These are phyloP conservation scores for Cinara cedri DNA, from an alignment of 2,888 invertebrate genomes.

Conservation along the genomic window DNA sequence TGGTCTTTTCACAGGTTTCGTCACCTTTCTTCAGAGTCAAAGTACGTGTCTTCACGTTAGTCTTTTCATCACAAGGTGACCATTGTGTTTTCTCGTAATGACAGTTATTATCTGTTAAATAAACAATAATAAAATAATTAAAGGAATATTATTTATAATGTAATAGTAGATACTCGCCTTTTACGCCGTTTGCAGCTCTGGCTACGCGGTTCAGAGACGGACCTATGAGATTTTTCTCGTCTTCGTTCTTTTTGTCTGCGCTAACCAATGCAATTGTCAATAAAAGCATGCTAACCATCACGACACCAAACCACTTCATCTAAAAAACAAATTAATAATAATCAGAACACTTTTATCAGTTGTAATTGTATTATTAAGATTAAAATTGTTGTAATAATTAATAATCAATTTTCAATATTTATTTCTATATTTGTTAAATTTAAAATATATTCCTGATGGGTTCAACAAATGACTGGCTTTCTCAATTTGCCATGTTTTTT, in stretches of 20 bases:
- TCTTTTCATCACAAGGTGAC: conserved; percentile 86
- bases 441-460: too few relatives aligned
- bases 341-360: too few relatives aligned
- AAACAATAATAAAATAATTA: neutral
- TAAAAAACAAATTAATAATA: neutral
- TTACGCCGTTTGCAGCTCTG: conserved; percentile 33
- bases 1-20: conserved; percentile 81
- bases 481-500: too few relatives aligned
- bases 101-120: conserved; percentile 67
- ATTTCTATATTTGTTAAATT: too few relatives aligned
- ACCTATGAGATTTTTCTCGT: too few relatives aligned
- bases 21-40: conserved; percentile 82
- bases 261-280: conserved; percentile 43
- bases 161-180: conserved; percentile 12
- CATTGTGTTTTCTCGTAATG: conserved; percentile 86
- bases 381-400: too few relatives aligned
- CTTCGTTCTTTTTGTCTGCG: conserved; percentile 5
- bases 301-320: conserved; percentile 49
- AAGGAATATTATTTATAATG: neutral
- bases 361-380: too few relatives aligned
- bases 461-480: too few relatives aligned
- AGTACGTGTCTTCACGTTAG: conserved; percentile 81
- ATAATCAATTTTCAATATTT: too few relatives aligned
- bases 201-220: conserved; percentile 23
- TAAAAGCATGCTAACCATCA: conserved; percentile 29